These are phyloP conservation scores for Sternarchorhynchus goeldii DNA, from an alignment of 2,797 vertebrate species.

Conservation along the genomic window DNA sequence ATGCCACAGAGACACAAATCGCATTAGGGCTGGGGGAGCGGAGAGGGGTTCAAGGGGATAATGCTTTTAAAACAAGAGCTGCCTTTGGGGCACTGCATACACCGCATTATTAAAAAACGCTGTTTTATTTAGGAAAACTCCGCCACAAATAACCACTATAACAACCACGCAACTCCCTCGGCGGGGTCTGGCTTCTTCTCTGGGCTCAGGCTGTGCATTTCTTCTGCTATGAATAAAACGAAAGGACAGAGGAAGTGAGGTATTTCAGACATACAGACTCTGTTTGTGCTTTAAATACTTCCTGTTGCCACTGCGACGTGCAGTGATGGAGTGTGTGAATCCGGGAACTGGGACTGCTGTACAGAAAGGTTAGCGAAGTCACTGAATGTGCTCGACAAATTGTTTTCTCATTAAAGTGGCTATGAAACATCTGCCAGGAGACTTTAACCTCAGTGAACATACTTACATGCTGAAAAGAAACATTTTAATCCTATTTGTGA, in stretches of 20 bases:
- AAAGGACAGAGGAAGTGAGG: conserved; percentile 48
- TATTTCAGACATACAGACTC: conserved; percentile 50
- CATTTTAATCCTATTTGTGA: neutral
- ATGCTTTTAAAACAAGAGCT: conserved; percentile 46
- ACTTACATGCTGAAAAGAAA: conserved; percentile 20
- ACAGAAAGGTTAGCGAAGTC: conserved; percentile 20
- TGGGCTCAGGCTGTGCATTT: neutral
- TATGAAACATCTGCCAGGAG: conserved; percentile 32
- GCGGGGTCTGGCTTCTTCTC: conserved; percentile 13
- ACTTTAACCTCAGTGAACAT: neutral
- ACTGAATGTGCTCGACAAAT: conserved; percentile 13
- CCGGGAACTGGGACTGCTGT: conserved; percentile 11
- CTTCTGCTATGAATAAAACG: conserved; percentile 40
- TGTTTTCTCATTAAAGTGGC: conserved; percentile 1
- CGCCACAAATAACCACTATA: conserved; percentile 22
- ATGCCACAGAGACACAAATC: conserved; percentile 53
- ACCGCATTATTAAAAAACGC: conserved; percentile 19
- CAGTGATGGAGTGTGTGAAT: conserved; percentile 22
- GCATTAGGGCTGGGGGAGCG: neutral
- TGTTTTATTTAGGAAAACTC: conserved; percentile 41
- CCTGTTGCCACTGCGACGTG: conserved; percentile 23
- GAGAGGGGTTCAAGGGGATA: conserved; percentile 32
- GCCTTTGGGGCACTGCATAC: conserved; percentile 38
- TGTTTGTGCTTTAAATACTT: conserved; percentile 48
- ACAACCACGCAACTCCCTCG: conserved; percentile 9